phyloP scores from a whole-genome alignment of 1,140 invertebrate species.

The Laupala kohalensis region DNA sequence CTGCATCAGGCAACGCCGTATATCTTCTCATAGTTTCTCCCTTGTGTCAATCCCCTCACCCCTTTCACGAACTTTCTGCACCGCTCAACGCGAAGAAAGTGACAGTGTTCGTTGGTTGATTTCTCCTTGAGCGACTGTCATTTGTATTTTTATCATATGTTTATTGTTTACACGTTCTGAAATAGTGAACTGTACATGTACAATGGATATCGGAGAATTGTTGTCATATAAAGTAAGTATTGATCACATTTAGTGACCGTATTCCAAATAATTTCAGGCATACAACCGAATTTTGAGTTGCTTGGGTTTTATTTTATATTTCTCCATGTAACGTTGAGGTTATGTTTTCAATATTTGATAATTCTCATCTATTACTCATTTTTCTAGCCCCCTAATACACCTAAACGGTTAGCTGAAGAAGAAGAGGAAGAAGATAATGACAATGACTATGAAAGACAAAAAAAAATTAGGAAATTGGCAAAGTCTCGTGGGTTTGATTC shows the following conservation, averaged over 20 bases:
- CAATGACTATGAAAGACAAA: constrained; percentile 27
- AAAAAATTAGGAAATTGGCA: constrained; percentile 18
- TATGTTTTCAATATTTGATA: neutral
- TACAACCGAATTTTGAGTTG: too few species aligned
- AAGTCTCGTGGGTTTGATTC: constrained; percentile 2
- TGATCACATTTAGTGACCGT: neutral
- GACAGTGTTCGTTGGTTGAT: too few species aligned
- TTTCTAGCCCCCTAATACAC: constrained; percentile 57
- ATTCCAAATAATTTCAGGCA: too few species aligned
- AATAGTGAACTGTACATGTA: too few species aligned
- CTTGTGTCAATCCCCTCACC: too few species aligned
- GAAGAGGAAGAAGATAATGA: constrained; percentile 38
- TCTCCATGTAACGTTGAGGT: neutral
- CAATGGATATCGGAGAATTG: constrained; percentile 8
- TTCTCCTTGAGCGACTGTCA: too few species aligned
- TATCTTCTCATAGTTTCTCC: too few species aligned
- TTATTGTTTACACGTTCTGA: too few species aligned
- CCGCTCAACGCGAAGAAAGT: too few species aligned
- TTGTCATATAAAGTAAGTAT: constrained; percentile 8
- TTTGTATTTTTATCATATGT: too few species aligned
- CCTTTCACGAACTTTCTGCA: too few species aligned
- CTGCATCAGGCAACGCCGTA: too few species aligned
- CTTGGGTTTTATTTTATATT: neutral
- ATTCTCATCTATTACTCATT: neutral
- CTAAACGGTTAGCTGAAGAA: constrained; percentile 51